phyloP scores from a whole-genome alignment of 2,888 invertebrate genomes.

The Drosophila helvetica region DNA sequence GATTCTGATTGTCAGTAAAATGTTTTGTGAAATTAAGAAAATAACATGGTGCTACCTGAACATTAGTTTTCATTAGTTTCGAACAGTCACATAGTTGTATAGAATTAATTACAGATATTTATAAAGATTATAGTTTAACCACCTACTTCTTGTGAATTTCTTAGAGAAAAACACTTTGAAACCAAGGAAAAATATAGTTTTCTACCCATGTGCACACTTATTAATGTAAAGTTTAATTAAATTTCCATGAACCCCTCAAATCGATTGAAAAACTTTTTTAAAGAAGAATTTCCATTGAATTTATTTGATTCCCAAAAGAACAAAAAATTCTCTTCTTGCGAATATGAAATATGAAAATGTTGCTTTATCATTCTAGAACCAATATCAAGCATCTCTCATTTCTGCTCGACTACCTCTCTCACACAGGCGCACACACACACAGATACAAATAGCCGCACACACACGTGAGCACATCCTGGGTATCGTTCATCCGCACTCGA shows the following conservation, averaged over 20 bases:
- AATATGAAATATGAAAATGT: conserved; percentile 21
- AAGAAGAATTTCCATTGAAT: not conserved
- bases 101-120: too few relatives aligned
- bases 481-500: conserved; percentile 10
- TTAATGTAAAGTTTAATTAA: not conserved
- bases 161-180: not conserved
- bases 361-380: conserved; percentile 12
- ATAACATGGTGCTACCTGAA: too few relatives aligned
- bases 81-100: too few relatives aligned
- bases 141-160: too few relatives aligned
- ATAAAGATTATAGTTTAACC: too few relatives aligned
- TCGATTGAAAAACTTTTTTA: not conserved
- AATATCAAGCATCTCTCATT: conserved; percentile 28
- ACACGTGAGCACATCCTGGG: not conserved
- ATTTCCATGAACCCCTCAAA: not conserved
- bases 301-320: not conserved
- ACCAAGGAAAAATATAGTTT: not conserved
- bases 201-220: not conserved
- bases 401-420: conserved; percentile 31
- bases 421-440: not conserved
- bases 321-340: conserved; percentile 11
- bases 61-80: too few relatives aligned
- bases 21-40: too few relatives aligned
- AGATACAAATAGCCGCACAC: not conserved
- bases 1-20: too few relatives aligned